Evolutionary conservation across 2,888 invertebrate species (phyloP).

Genomic region (Microplitis manilae): DNA sequence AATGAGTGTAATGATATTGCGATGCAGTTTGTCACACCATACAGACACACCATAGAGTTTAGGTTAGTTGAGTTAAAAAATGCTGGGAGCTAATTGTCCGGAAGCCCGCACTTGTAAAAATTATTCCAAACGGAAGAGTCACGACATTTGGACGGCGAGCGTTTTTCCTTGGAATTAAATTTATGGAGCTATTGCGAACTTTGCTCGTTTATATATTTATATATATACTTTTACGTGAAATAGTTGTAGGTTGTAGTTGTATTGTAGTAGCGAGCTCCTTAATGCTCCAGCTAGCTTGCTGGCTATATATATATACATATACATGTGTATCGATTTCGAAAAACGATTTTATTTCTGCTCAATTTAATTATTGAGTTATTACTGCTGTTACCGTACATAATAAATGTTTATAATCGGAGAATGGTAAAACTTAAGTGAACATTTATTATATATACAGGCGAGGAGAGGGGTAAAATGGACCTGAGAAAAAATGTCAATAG

Average conservation of each 20-base stretch:
- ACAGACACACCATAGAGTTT: not conserved
- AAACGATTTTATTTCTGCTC: not conserved
- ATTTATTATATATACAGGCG: not conserved
- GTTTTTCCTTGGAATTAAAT: slow-evolving; percentile 43
- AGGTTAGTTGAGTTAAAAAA: not conserved
- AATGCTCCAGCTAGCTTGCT: not conserved
- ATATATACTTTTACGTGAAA: not conserved
- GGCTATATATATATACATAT: not conserved
- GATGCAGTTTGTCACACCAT: slow-evolving; percentile 47
- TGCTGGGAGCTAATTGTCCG: slow-evolving; percentile 31
- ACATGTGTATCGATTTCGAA: not conserved
- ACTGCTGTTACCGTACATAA: not conserved
- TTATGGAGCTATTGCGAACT: slow-evolving; percentile 41
- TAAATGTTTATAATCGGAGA: not conserved
- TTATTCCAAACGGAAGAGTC: slow-evolving; percentile 51
- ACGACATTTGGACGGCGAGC: slow-evolving; percentile 62
- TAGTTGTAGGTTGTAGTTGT: not conserved
- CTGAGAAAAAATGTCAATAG: no score
- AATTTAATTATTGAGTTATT: slow-evolving; percentile 1
- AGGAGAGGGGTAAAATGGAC: no score
- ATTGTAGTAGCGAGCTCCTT: not conserved
- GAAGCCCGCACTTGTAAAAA: slow-evolving; percentile 48
- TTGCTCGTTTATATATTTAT: slow-evolving; percentile 19
- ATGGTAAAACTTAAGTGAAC: not conserved
- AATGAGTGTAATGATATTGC: slow-evolving; percentile 51